Base-by-base conservation (phyloP, 2,113 vertebrate genomes). In the Sylvia atricapilla region DNA sequence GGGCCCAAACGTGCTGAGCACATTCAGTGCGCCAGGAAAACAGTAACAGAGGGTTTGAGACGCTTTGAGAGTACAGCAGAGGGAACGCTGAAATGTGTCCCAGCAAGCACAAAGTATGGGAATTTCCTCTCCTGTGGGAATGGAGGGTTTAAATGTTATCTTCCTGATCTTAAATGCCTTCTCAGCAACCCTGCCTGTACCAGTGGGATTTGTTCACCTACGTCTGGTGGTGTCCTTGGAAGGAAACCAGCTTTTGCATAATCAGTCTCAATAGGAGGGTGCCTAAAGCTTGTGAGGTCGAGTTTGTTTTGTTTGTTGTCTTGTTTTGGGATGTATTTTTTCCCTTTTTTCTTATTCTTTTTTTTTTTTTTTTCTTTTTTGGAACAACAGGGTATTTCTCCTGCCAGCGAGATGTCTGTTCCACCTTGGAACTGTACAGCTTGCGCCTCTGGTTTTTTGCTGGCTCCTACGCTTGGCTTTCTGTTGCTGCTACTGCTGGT, bases 401-500 rank as follows among this genome's bases (percentile, higher is more conserved):
- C 35, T 95, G 55, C 47, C 86, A 78, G 69, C 53, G 80, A 95
- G 69, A 77, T 64, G 55, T 52, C 49, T 94, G 52, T 90, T 81
- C 79, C 6, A 67, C 85, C 85, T 85, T 86, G 80, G 60, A 90
- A 91, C 77, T 53, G 28, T 72, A 31, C 76, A 89, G 53, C 47
- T 62, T 62, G 60, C 68, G 3, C 70, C 89, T 91, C 63, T 68
- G 41, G 55, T 44, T 80, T 95, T 62, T 73, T 86, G 11, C 58
- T 91, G 94, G 67, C 89, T 95, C 66, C 70, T 39, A 41, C 15
- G 14, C 76, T 95, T 88, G 73, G 68, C 50, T 94, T 84, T 87
- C 73, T 87, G 56, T 59, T 91, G 73, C 47, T 94, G 59, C 87
- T 92, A 59, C 68, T 94, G 62, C 64, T 94, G 63, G 8, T 89